These are phyloP conservation scores for Mustela lutreola DNA, from an alignment of 2,113 vertebrate species.

Conservation along the genomic window DNA sequence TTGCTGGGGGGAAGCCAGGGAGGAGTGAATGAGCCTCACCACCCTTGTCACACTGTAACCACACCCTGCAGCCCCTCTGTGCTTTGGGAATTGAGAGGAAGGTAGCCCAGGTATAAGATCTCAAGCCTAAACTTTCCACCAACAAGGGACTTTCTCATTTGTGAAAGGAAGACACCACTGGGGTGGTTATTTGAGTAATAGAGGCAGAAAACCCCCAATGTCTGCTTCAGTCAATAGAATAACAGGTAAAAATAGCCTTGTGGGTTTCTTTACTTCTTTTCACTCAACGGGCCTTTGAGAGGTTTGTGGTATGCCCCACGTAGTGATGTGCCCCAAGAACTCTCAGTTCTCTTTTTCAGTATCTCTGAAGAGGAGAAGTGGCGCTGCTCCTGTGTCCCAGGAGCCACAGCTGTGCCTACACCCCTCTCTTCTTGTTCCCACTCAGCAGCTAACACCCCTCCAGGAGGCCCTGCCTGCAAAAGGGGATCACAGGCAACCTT, in stretches of 20 bases:
- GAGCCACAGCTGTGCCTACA: not conserved
- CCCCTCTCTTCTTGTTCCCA: fast-evolving
- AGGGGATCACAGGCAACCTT: fast-evolving
- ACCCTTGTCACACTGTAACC: fast-evolving
- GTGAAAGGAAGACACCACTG: not conserved
- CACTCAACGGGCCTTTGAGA: not conserved
- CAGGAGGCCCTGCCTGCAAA: not conserved
- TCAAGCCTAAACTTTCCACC: not conserved
- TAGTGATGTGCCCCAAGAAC: not conserved
- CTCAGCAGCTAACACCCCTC: fast-evolving
- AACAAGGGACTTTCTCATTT: conserved; percentile 74
- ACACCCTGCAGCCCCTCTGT: too few relatives aligned
- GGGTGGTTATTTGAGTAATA: conserved; percentile 63
- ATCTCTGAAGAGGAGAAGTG: not conserved
- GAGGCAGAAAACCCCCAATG: not conserved
- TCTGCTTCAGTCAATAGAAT: not conserved
- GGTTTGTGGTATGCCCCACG: not conserved
- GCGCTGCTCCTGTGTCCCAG: not conserved
- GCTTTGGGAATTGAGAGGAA: not conserved
- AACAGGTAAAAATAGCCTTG: conserved; percentile 16
- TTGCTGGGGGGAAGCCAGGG: not conserved
- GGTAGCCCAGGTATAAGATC: not conserved
- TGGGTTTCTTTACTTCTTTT: conserved; percentile 53
- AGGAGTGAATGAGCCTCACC: fast-evolving
- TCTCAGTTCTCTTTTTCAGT: not conserved